phyloP scores from a whole-genome alignment of 2,797 vertebrate species.

The Urophycis tenuis region DNA sequence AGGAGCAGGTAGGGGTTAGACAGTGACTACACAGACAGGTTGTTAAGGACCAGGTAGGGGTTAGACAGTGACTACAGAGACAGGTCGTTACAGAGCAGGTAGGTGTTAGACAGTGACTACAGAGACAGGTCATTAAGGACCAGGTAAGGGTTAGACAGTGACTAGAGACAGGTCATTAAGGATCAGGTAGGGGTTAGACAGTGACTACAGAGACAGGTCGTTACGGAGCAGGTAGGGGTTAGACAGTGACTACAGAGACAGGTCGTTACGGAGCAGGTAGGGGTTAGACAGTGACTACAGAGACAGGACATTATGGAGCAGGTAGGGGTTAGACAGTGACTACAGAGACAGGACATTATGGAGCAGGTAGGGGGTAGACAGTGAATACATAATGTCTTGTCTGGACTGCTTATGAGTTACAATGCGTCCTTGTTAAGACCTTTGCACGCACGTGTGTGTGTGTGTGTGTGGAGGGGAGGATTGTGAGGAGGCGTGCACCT shows the following conservation, averaged over 20 bases:
- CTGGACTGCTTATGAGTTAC: not conserved
- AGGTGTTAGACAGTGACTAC: not conserved
- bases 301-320: not conserved
- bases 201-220: not conserved
- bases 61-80: not conserved
- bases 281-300: not conserved
- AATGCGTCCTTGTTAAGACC: not conserved
- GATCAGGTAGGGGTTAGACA: not conserved
- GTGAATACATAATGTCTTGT: not conserved
- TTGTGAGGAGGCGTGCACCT: conserved; percentile 16
- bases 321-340: not conserved
- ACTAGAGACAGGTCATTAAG: not conserved
- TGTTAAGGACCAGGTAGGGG: not conserved
- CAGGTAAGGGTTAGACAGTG: not conserved
- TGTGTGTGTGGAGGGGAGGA: not conserved
- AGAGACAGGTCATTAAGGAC: not conserved
- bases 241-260: not conserved
- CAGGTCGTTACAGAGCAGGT: not conserved
- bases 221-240: not conserved
- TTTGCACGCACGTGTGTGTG: not conserved
- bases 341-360: not conserved
- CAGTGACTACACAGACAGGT: too few species aligned
- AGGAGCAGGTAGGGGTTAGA: not conserved
- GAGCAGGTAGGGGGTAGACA: not conserved
- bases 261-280: not conserved